These are phyloP conservation scores for Sula dactylatra DNA, from an alignment of 2,113 vertebrate genomes.

Conservation along the genomic window DNA sequence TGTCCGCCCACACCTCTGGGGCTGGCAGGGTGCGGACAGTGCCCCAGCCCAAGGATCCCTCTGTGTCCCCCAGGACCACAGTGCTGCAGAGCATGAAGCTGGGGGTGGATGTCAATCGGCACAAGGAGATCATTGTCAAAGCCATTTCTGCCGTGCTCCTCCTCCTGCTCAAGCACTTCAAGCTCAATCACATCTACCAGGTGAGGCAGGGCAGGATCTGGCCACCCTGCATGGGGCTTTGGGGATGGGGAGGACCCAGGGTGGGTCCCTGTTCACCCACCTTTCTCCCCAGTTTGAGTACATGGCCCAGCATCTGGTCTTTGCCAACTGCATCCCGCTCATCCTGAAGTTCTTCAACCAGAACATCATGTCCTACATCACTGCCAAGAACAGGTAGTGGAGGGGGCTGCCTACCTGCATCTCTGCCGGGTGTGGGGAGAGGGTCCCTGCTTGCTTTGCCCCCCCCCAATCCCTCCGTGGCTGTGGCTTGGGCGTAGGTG, in stretches of 20 bases:
- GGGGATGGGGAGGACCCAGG: background rate
- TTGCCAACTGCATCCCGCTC: constrained; percentile 98
- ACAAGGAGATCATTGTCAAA: constrained; percentile 98
- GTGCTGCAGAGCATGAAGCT: constrained; percentile 99
- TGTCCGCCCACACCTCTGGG: accelerated
- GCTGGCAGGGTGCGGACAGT: background rate
- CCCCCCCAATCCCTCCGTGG: accelerated
- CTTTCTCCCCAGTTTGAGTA: constrained; percentile 88
- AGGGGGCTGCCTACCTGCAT: background rate
- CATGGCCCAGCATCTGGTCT: constrained; percentile 98
- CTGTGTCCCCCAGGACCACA: constrained; percentile 81
- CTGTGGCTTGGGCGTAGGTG: accelerated
- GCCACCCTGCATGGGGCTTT: accelerated
- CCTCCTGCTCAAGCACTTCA: constrained; percentile 95
- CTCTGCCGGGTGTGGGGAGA: background rate
- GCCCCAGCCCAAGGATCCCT: background rate
- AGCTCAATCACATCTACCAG: constrained; percentile 97
- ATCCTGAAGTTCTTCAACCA: constrained; percentile 99
- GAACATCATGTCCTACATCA: constrained; percentile 99
- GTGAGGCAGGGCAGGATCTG: constrained; percentile 27
- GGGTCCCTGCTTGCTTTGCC: background rate
- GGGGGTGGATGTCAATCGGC: constrained; percentile 94
- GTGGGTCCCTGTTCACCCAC: background rate
- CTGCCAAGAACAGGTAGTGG: constrained; percentile 93
- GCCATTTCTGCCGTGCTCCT: constrained; percentile 95